phyloP scores from a whole-genome alignment of 2,797 vertebrate species.

The Dryobates pubescens region DNA sequence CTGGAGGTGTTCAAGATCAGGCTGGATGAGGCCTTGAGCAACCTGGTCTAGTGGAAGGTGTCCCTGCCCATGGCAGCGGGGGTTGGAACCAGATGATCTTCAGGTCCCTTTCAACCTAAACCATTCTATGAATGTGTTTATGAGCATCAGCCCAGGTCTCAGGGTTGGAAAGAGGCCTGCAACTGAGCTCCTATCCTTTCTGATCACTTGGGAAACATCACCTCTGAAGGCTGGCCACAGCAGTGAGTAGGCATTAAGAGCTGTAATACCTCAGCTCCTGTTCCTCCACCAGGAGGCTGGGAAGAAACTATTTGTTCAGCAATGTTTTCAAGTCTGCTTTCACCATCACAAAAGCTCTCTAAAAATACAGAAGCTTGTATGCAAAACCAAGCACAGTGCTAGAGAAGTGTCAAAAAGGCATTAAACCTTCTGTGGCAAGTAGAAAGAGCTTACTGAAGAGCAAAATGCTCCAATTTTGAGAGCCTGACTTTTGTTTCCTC shows the following conservation, averaged over 20 bases:
- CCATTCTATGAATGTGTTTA: too few species aligned
- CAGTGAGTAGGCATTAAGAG: not conserved
- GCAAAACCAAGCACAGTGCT: not conserved
- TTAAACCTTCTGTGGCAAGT: not conserved
- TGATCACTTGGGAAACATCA: not conserved
- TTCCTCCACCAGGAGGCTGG: not conserved
- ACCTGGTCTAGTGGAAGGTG: too few species aligned
- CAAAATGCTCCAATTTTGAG: not conserved
- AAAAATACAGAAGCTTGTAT: not conserved
- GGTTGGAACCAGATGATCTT: too few species aligned
- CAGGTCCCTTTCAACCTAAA: too few species aligned
- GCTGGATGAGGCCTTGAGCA: too few species aligned
- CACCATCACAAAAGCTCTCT: rapidly evolving
- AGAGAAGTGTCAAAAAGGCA: not conserved
- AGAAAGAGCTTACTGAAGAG: not conserved
- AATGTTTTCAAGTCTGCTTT: not conserved
- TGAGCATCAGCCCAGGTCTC: rapidly evolving
- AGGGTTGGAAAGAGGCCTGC: not conserved
- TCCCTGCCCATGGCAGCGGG: too few species aligned
- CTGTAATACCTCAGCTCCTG: not conserved
- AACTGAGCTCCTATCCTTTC: not conserved
- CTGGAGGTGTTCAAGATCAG: too few species aligned
- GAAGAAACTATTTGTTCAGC: not conserved
- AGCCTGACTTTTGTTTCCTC: not conserved
- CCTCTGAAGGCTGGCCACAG: not conserved